Percentiles rank a stretch among this genome's conserved stretches.
phyloP scores from a whole-genome alignment of 2,113 vertebrate genomes.

The Corythornis cristatus region DNA sequence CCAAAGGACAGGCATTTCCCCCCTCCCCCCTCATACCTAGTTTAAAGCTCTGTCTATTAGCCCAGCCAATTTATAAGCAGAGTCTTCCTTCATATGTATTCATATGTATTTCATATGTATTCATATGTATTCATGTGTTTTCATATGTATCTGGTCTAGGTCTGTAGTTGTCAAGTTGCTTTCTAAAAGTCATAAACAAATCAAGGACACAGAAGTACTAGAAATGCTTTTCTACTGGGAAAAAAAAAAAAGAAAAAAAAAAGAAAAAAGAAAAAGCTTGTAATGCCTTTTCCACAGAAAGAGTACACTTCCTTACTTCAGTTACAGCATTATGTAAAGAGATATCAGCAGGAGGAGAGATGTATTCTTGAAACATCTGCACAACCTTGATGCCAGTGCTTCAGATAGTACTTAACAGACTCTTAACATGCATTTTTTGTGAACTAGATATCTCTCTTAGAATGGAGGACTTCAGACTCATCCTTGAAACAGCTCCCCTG shows the following conservation, averaged over 20 bases:
- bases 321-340: neutral
- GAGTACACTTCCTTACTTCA: neutral
- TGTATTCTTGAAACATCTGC: neutral
- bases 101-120: too few relatives aligned
- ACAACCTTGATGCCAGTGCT: neutral
- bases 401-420: neutral
- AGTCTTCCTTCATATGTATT: too few relatives aligned
- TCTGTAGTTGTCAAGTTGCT: rapidly evolving
- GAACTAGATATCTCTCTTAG: neutral
- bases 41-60: too few relatives aligned
- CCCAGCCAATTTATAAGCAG: too few relatives aligned
- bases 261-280: neutral
- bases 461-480: neutral
- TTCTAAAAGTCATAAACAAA: neutral
- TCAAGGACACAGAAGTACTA: neutral
- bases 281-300: neutral
- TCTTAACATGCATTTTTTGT: neutral
- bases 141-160: neutral
- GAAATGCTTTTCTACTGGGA: neutral
- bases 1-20: too few relatives aligned
- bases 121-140: neutral
- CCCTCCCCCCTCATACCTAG: too few relatives aligned
- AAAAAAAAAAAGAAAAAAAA: neutral
- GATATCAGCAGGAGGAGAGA: neutral
- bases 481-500: neutral